These are phyloP conservation scores for Microchirus variegatus DNA, from an alignment of 2,797 vertebrate genomes.

Conservation along the genomic window DNA sequence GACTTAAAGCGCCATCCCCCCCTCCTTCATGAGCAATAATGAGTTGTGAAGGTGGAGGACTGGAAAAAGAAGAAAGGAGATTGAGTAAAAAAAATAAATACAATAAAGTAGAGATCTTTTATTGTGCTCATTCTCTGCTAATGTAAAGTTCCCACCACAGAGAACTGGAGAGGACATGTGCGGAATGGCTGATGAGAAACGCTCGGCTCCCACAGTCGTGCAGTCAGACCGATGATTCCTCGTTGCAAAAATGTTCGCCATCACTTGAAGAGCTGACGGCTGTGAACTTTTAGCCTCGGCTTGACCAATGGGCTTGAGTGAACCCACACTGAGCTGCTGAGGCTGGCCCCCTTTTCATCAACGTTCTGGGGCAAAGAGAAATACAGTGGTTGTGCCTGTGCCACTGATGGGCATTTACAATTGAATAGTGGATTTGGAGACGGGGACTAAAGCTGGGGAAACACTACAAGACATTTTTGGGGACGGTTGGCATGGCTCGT, in stretches of 20 bases:
- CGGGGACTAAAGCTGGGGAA: neutral
- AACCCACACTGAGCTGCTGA: conserved; percentile 14
- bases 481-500: no score
- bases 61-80: conserved; percentile 35
- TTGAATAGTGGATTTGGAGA: neutral
- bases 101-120: conserved; percentile 78
- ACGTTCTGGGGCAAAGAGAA: conserved; percentile 7
- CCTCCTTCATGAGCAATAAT: conserved; percentile 47
- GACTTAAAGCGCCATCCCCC: conserved; percentile 38
- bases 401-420: neutral
- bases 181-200: conserved; percentile 76
- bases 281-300: conserved; percentile 63
- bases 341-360: conserved; percentile 48
- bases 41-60: conserved; percentile 19
- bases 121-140: conserved; percentile 81
- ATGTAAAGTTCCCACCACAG: conserved; percentile 78
- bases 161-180: conserved; percentile 32
- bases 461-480: no score
- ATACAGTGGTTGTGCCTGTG: neutral
- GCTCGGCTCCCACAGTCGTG: conserved; percentile 9
- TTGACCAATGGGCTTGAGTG: conserved; percentile 43
- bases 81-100: conserved; percentile 31
- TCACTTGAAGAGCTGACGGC: conserved; percentile 59
- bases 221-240: conserved; percentile 34
- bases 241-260: conserved; percentile 52